Percentiles rank a stretch among this genome's conserved stretches.
phyloP scores from a whole-genome alignment of 2,888 invertebrate species.

The Drosophila emarginata region DNA sequence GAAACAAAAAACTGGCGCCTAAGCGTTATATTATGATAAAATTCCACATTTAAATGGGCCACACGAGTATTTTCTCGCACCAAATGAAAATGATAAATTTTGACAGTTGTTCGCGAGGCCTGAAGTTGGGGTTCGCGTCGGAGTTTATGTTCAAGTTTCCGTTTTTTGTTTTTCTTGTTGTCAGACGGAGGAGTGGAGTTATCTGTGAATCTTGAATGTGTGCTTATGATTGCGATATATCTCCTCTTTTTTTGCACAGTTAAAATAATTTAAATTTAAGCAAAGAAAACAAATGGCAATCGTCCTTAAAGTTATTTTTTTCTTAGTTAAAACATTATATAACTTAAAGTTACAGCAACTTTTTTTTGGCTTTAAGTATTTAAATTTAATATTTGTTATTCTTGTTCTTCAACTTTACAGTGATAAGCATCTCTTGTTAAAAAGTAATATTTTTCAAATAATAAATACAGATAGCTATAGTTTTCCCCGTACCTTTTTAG shows the following conservation, averaged over 20 bases:
- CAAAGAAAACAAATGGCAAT: no score
- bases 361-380: no score
- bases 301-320: no score
- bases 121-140: not conserved
- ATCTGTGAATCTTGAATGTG: not conserved
- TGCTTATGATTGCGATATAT: not conserved
- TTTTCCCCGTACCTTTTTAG: no score
- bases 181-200: not conserved
- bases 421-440: no score
- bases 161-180: slow-evolving; percentile 1
- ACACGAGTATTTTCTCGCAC: not conserved
- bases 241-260: not conserved
- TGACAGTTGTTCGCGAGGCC: slow-evolving; percentile 1
- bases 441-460: no score
- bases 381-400: no score
- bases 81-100: not conserved
- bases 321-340: no score
- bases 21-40: slow-evolving; percentile 30
- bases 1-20: slow-evolving; percentile 41
- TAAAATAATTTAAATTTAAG: not conserved
- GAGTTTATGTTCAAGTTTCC: not conserved
- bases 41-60: slow-evolving; percentile 24
- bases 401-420: no score
- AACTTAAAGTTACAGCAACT: no score
- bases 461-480: no score